Evolutionary conservation across 2,888 invertebrate genomes (phyloP).

Genomic region (Nymphalis urticae): DNA sequence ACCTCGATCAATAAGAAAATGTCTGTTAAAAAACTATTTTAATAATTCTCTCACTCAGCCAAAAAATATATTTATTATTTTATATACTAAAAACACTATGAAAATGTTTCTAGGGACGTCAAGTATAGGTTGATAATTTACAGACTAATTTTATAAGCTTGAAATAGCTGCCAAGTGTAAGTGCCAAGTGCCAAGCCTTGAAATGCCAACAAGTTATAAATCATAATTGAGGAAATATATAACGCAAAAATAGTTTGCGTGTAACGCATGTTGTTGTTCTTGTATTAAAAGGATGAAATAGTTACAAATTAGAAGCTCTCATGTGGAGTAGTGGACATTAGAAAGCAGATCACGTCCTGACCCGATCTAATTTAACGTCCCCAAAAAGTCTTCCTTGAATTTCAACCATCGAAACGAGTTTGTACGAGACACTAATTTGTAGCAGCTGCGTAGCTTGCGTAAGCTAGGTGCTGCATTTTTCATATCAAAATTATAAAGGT

Average conservation of each 20-base stretch:
- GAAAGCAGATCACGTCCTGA: conserved; percentile 64
- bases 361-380: conserved; percentile 69
- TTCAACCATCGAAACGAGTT: conserved; percentile 63
- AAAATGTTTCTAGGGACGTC: too few species aligned
- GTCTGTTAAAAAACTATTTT: too few species aligned
- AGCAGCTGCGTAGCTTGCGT: conserved; percentile 36
- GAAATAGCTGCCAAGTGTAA: too few species aligned
- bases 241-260: background rate
- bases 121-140: too few species aligned
- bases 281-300: background rate
- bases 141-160: too few species aligned
- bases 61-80: too few species aligned
- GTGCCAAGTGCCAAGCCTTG: too few species aligned
- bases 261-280: background rate
- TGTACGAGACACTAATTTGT: conserved; percentile 41
- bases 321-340: conserved; percentile 53
- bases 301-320: background rate
- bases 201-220: background rate
- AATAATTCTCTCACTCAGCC: too few species aligned
- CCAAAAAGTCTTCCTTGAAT: conserved; percentile 66
- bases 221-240: background rate
- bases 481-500: background rate
- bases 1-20: too few species aligned
- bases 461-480: background rate
- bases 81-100: too few species aligned